Percentiles rank a stretch among this genome's conserved stretches.
phyloP scores from a whole-genome alignment of 1,140 invertebrate genomes.

The Bombus affinis region DNA sequence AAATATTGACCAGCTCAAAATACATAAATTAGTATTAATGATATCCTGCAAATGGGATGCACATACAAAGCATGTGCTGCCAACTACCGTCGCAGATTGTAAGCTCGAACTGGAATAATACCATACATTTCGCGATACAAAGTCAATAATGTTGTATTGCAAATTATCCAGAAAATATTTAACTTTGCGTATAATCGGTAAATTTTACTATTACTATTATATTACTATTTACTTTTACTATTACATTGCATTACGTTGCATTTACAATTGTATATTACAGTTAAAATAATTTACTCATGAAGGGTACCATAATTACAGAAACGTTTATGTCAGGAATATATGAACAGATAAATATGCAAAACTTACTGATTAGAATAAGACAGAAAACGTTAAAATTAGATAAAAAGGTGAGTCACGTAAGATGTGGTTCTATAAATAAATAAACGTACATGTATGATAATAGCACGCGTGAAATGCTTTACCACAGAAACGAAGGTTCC shows the following conservation, averaged over 20 bases:
- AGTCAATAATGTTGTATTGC: neutral
- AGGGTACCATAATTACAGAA: neutral
- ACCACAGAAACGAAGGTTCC: neutral
- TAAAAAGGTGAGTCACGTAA: too few species aligned
- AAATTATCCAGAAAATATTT: neutral
- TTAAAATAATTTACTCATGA: neutral
- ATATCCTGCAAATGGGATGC: neutral
- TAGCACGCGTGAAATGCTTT: too few species aligned
- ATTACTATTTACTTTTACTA: too few species aligned
- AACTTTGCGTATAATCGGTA: neutral
- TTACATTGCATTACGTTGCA: too few species aligned
- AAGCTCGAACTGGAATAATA: conserved; percentile 10
- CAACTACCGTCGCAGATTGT: conserved; percentile 25
- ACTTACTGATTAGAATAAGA: neutral
- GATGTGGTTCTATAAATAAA: neutral
- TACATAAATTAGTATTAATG: too few species aligned
- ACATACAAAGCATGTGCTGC: conserved; percentile 37
- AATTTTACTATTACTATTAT: too few species aligned
- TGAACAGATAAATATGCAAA: neutral
- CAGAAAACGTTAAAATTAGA: too few species aligned
- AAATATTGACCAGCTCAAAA: neutral
- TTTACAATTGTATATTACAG: neutral
- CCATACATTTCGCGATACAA: too few species aligned
- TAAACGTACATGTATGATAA: neutral
- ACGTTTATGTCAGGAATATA: neutral